Evolutionary conservation across 2,888 invertebrate genomes (phyloP), one percentile per base, ranked within the genome.

Genomic region (Nesidiocoris tenuis): DNA sequence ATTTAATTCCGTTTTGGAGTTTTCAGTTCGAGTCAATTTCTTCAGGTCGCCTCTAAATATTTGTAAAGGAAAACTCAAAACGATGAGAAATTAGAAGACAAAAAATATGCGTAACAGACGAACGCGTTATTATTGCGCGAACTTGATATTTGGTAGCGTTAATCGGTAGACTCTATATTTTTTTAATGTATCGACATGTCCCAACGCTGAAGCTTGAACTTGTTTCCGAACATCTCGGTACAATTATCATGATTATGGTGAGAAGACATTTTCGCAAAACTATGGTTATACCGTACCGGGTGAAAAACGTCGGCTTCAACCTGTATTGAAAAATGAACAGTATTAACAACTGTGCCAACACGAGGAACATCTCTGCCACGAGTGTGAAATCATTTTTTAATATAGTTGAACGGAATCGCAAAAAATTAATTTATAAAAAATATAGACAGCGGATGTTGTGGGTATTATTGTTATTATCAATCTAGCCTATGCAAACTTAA

Each of bases 91-190:
- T 55, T 64, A 2, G 18, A 64, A 23, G 19, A 65, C 23, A 55
- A 57, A 56, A 74, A 74, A 25, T 64, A 56, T 17, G 66, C 24
- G 65, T 64, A 59, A 65, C 57, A n/a, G 23, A 21, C 64, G 22
- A 21, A 63, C 19, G 16, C 23, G 59, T 74, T 25, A 3, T 57
- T 55, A 16, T 39, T 61, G 24, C 3, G 57, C 19, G 64, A 61
- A 65, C 57, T 65, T 74, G 56, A 64, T 74, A 74, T 55, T 75
- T 75, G 61, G 68, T 75, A 76, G 66, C 18, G 64, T 54, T 66
- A 76, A 66, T 56, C 71, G 59, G 70, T 70, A 76, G 76, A 65
- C 19, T 76, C 61, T 76, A 76, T 76, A 70, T 76, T 76, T 76
- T 76, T 76, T 76, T 76, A 76, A 74, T 24, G 18, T 22, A 63